These are phyloP conservation scores for Epizoanthus stellaris DNA, from an alignment of 92 coral and sea anemone species.

Conservation along the genomic window DNA sequence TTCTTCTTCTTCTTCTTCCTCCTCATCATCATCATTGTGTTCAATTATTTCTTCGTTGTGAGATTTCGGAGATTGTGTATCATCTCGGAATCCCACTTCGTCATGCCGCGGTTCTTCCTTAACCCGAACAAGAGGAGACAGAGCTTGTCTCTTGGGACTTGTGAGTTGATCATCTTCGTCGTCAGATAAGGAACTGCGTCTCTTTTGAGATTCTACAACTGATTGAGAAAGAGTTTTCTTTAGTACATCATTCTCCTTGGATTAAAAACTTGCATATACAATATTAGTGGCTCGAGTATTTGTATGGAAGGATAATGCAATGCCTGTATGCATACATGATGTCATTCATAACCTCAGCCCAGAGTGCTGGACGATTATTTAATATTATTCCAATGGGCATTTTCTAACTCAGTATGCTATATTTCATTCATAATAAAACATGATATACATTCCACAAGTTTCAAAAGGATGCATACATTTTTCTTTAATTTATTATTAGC, in stretches of 20 bases:
- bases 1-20: constrained; percentile 2
- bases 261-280: background rate
- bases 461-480: too few species aligned
- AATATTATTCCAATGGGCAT: too few species aligned
- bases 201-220: constrained; percentile 61
- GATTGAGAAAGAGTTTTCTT: background rate
- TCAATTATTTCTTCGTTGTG: constrained; percentile 4
- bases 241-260: background rate
- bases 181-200: constrained; percentile 65
- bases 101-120: constrained; percentile 52
- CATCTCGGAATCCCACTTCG: constrained; percentile 29
- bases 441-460: too few species aligned
- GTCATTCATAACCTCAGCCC: too few species aligned
- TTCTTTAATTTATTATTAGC: too few species aligned
- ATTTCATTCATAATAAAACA: too few species aligned
- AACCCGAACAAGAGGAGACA: constrained; percentile 73
- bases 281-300: background rate
- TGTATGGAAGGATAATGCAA: too few species aligned
- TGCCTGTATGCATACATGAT: too few species aligned
- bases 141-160: constrained; percentile 70
- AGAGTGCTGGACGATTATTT: too few species aligned
- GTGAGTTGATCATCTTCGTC: constrained; percentile 54
- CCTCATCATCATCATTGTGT: background rate
- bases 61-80: constrained; percentile 13
- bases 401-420: too few species aligned